A percentile compares a stretch with the other conserved stretches of the same genome.
phyloP scores from a whole-genome alignment of 2,888 invertebrate genomes.

The Eupeodes latifasciatus region DNA sequence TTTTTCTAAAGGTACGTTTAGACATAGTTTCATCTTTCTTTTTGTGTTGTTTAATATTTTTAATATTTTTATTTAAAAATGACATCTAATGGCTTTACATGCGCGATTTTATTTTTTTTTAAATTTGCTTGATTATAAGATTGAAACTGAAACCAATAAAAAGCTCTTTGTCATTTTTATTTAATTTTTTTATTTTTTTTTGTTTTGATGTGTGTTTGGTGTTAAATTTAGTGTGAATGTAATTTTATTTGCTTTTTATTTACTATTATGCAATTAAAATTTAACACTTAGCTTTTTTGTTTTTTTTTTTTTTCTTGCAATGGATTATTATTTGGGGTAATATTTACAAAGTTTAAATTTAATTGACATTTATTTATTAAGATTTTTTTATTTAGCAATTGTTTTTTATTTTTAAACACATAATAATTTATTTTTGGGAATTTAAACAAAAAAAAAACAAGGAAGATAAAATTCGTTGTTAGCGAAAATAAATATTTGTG shows the following conservation, averaged over 20 bases:
- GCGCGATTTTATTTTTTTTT: slow-evolving; percentile 44
- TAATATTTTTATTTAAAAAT: slow-evolving; percentile 35
- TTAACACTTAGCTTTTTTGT: slow-evolving; percentile 35
- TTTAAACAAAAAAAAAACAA: slow-evolving; percentile 15
- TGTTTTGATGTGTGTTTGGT: slow-evolving; percentile 38
- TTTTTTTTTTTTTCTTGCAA: not conserved
- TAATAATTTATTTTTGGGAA: slow-evolving; percentile 6
- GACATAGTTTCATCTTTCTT: slow-evolving; percentile 70
- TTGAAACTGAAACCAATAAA: slow-evolving; percentile 76
- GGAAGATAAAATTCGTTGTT: slow-evolving; percentile 38
- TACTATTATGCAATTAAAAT: slow-evolving; percentile 57
- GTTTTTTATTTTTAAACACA: slow-evolving; percentile 21
- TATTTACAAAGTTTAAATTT: slow-evolving; percentile 54
- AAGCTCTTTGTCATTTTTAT: slow-evolving; percentile 66
- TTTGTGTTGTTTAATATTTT: slow-evolving; percentile 16
- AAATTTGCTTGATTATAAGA: slow-evolving; percentile 50
- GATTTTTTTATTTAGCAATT: slow-evolving; percentile 6
- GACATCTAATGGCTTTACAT: slow-evolving; percentile 62
- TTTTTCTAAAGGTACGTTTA: slow-evolving; percentile 72
- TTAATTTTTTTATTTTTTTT: slow-evolving; percentile 33
- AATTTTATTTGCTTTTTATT: slow-evolving; percentile 37
- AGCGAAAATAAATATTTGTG: slow-evolving; percentile 16
- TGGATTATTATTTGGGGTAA: slow-evolving; percentile 13
- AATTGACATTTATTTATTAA: slow-evolving; percentile 69
- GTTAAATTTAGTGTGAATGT: slow-evolving; percentile 46